Conservation (phyloP, 37 sponge, comb jelly and placozoan species). For the Halichondria panicea region DNA sequence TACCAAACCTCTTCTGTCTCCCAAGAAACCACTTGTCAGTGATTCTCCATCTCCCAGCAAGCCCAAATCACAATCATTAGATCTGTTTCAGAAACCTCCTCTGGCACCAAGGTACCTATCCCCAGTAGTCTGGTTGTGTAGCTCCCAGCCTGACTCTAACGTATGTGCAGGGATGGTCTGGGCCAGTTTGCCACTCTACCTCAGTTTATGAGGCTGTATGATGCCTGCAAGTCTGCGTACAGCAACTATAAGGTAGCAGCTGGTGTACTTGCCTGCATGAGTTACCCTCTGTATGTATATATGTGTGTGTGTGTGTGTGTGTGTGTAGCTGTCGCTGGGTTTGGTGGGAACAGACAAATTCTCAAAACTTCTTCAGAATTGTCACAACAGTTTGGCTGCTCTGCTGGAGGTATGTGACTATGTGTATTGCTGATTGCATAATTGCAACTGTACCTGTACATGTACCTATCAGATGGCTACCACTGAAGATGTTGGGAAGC, state of each 20-base stretch:
- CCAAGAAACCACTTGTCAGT: too few species aligned
- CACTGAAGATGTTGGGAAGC: constrained; percentile 51
- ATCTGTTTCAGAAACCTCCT: constrained; percentile 3
- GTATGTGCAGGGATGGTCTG: constrained; percentile 29
- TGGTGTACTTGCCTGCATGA: neutral
- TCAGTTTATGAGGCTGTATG: constrained; percentile 56
- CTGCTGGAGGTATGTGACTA: constrained; percentile 49
- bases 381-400: constrained; percentile 44
- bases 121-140: too few species aligned
- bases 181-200: constrained; percentile 39
- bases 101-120: neutral
- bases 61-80: neutral
- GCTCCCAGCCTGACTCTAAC: too few species aligned
- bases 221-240: constrained; percentile 64
- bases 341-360: constrained; percentile 60
- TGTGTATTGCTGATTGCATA: neutral
- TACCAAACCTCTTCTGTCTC: too few species aligned
- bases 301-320: neutral
- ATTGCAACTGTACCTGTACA: neutral
- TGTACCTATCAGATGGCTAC: constrained; percentile 29
- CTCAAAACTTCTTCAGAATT: constrained; percentile 37
- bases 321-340: constrained; percentile 44
- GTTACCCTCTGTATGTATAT: neutral
- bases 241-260: constrained; percentile 58
- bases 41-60: too few species aligned